phyloP scores from a whole-genome alignment of 2,888 invertebrate genomes.

The Scaeva pyrastri region DNA sequence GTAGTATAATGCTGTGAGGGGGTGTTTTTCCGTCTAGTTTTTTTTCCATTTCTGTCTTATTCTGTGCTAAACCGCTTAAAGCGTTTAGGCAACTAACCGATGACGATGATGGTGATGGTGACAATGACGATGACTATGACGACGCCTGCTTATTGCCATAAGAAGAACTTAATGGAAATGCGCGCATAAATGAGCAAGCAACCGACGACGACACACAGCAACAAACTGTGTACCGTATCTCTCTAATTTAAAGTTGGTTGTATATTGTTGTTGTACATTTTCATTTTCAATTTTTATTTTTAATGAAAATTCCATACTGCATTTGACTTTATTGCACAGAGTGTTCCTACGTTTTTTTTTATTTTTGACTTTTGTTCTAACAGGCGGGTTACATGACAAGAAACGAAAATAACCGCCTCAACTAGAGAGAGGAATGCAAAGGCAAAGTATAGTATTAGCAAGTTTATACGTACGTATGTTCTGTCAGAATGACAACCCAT shows the following conservation, averaged over 20 bases:
- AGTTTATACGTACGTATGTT: slow-evolving; percentile 39
- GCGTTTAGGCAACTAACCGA: slow-evolving; percentile 33
- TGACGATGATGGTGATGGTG: neutral
- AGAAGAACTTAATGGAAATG: slow-evolving; percentile 48
- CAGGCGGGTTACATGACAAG: slow-evolving; percentile 66
- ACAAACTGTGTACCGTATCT: slow-evolving; percentile 7
- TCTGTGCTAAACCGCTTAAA: slow-evolving; percentile 54
- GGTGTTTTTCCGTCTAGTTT: slow-evolving; percentile 35
- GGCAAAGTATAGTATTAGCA: slow-evolving; percentile 56
- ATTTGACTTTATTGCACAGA: slow-evolving; percentile 24
- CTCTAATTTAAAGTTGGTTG: slow-evolving; percentile 46
- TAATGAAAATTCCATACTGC: slow-evolving; percentile 49
- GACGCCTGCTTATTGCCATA: slow-evolving; percentile 47
- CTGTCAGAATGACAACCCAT: slow-evolving; percentile 31
- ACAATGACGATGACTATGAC: neutral
- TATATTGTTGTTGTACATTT: neutral
- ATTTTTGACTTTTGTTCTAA: slow-evolving; percentile 46
- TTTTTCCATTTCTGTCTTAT: neutral
- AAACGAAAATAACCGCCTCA: slow-evolving; percentile 47
- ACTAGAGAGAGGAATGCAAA: slow-evolving; percentile 9
- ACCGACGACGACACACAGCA: neutral
- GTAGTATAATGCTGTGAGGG: slow-evolving; percentile 11
- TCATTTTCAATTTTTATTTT: slow-evolving; percentile 6
- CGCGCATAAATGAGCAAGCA: slow-evolving; percentile 64
- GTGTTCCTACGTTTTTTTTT: slow-evolving; percentile 6